Percentiles rank a stretch among this genome's conserved stretches.
phyloP scores from a whole-genome alignment of 2,113 vertebrate genomes.

The Sminthopsis crassicaudata region DNA sequence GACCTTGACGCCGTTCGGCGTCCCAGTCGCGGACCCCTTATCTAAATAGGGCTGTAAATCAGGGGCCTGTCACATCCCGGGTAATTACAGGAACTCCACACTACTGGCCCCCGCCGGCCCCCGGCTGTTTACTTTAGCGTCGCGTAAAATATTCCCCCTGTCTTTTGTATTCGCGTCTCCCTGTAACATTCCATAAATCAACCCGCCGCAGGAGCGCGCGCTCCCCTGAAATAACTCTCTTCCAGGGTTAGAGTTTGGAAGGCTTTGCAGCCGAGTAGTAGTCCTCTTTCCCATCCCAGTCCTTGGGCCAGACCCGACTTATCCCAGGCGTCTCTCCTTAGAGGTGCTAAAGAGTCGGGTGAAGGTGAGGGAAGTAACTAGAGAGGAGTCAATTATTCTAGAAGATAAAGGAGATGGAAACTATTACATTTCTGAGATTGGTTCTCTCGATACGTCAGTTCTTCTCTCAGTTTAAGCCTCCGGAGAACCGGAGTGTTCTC shows the following conservation, averaged over 20 bases:
- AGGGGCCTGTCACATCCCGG: conserved; percentile 89
- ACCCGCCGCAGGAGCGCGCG: conserved; percentile 70
- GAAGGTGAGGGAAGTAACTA: background rate
- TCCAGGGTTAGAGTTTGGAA: conserved; percentile 62
- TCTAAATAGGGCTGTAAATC: conserved; percentile 97
- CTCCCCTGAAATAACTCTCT: conserved; percentile 76
- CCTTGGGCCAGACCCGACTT: background rate
- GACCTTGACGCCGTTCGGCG: conserved; percentile 92
- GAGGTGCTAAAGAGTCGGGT: background rate
- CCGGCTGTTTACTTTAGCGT: conserved; percentile 91
- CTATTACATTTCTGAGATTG: background rate
- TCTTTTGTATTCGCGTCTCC: conserved; percentile 85
- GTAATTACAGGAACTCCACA: conserved; percentile 92
- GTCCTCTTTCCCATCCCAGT: background rate
- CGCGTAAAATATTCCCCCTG: conserved; percentile 88
- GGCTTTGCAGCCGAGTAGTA: conserved; percentile 37
- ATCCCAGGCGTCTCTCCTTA: background rate
- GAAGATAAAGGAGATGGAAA: background rate
- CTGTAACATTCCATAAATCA: conserved; percentile 84
- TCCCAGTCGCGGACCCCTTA: conserved; percentile 89
- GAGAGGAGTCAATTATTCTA: background rate
- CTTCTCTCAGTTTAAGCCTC: background rate
- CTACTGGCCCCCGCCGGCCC: conserved; percentile 89
- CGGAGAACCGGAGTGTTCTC: background rate
- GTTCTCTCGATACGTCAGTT: background rate